These are phyloP conservation scores for Drosophila birchii DNA, from an alignment of 2,888 invertebrate genomes.

Conservation along the genomic window DNA sequence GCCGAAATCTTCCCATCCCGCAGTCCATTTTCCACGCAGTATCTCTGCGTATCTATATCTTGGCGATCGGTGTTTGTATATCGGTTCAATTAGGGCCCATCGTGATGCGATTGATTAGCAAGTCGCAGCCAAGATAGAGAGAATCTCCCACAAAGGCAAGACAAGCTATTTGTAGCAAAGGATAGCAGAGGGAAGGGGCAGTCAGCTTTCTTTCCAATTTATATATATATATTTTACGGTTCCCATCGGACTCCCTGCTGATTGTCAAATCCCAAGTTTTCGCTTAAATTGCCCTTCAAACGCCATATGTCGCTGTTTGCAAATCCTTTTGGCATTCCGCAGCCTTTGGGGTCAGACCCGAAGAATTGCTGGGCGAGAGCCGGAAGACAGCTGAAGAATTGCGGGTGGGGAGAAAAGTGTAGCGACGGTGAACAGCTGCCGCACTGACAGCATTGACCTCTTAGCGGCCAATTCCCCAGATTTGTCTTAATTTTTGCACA, in stretches of 20 bases:
- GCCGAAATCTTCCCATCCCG: conserved; percentile 32
- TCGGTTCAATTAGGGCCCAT: conserved; percentile 71
- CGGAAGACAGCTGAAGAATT: conserved; percentile 10
- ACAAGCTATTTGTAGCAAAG: background rate
- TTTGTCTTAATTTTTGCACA: conserved; percentile 25
- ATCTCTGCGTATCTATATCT: conserved; percentile 13
- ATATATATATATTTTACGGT: conserved; percentile 7
- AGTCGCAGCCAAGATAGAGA: conserved; percentile 23
- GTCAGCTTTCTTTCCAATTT: background rate
- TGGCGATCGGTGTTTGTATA: conserved; percentile 41
- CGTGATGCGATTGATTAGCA: conserved; percentile 75
- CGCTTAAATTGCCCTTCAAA: conserved; percentile 14
- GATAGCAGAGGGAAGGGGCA: background rate
- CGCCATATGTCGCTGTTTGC: conserved; percentile 20
- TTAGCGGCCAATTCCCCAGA: conserved; percentile 53
- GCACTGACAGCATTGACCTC: conserved; percentile 71
- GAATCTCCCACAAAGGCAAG: conserved; percentile 54
- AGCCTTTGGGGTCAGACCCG: conserved; percentile 2
- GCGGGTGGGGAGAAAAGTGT: conserved; percentile 27
- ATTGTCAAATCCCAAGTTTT: conserved; percentile 15
- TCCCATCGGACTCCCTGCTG: conserved; percentile 1
- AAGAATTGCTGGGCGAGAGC: conserved; percentile 2
- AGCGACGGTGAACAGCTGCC: conserved; percentile 35
- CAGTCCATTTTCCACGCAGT: conserved; percentile 12
- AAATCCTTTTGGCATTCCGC: conserved; percentile 13